Conservation (phyloP, 2,888 invertebrate genomes). For the Perdita meconis region DNA sequence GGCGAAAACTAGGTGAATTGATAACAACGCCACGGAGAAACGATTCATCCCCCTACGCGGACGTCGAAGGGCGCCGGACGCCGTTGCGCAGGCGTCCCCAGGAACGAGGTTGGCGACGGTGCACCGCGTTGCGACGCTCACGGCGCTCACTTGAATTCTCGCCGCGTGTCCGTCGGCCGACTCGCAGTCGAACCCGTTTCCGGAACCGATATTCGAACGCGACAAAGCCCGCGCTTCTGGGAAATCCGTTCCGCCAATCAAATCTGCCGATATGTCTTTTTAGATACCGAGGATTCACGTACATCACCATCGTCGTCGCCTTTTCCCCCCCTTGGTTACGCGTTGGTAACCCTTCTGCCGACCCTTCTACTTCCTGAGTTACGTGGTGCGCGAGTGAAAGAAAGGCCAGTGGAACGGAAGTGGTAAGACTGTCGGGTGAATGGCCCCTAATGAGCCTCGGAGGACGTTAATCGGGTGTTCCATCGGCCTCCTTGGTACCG, state of each 20-base stretch:
- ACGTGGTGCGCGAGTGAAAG: constrained; percentile 54
- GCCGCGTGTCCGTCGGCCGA: constrained; percentile 78
- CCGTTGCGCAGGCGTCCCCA: constrained; percentile 65
- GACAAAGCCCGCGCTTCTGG: constrained; percentile 36
- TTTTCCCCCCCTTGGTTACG: neutral
- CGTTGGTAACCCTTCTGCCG: neutral
- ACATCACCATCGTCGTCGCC: neutral
- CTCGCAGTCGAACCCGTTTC: constrained; percentile 51
- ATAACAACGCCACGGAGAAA: constrained; percentile 66
- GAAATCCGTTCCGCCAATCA: constrained; percentile 15
- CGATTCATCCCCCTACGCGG: constrained; percentile 67
- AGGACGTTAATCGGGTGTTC: neutral
- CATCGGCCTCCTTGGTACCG: neutral
- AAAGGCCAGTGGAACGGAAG: constrained; percentile 19
- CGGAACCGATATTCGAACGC: constrained; percentile 32
- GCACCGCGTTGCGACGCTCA: constrained; percentile 70
- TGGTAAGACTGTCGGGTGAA: neutral
- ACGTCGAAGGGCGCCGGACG: constrained; percentile 54
- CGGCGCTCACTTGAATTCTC: constrained; percentile 80
- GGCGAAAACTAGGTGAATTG: constrained; percentile 71
- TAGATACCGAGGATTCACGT: constrained; percentile 5
- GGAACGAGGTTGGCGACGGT: constrained; percentile 70
- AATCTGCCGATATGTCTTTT: constrained; percentile 30
- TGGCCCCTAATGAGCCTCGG: neutral
- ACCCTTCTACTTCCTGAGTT: constrained; percentile 17